Base-by-base conservation (phyloP, 2,113 vertebrate species). In the Caranx melampygus region DNA sequence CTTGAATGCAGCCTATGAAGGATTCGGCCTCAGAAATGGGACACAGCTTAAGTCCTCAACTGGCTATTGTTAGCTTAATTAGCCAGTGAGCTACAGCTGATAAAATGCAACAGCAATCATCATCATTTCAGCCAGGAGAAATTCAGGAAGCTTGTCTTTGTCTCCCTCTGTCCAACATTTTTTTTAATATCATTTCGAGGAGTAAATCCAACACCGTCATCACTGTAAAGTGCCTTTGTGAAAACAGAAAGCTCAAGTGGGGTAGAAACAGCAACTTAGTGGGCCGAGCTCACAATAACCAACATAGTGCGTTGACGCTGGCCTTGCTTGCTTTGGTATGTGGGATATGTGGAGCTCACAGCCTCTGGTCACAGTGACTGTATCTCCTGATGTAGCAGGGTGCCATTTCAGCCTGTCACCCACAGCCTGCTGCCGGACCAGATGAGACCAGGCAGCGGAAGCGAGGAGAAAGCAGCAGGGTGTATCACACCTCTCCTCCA, bases 401-500 rank as follows among this genome's bases (percentile, higher is more conserved):
- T 79, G 82, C 79, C 79, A 86, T 87, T 86, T 88, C 82, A 75
- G 78, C 61, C 80, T 83, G 82, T 88, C 83, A 84, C 82, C 86
- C 82, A 51, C 71, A 47, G 86, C 83, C 83, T 51, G 74, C 82
- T 74, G 79, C 79, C 60, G 58, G 78, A 84, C 86, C 91, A 93
- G 91, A 91, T 90, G 91, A 91, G 89, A 87, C 87, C 88, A 71
- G 87, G 90, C 87, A 84, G 79, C 57, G 31, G 67, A 78, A 76
- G 73, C 31, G 16, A 76, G 13, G 64, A 40, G 34, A 34, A 42
- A 72, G 59, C 87, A 83, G 85, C 34, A 13, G 88, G 88, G 81
- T 35, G 82, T 12, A 88, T 92, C 86, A 76, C 90, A 91, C 91
- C 86, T 92, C 85, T 80, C 74, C 60, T 20, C 66, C 63, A 49